Percentiles rank a stretch among this genome's conserved stretches.
Evolutionary conservation across 2,797 vertebrate species (phyloP).

Genomic region (Chelmon rostratus): DNA sequence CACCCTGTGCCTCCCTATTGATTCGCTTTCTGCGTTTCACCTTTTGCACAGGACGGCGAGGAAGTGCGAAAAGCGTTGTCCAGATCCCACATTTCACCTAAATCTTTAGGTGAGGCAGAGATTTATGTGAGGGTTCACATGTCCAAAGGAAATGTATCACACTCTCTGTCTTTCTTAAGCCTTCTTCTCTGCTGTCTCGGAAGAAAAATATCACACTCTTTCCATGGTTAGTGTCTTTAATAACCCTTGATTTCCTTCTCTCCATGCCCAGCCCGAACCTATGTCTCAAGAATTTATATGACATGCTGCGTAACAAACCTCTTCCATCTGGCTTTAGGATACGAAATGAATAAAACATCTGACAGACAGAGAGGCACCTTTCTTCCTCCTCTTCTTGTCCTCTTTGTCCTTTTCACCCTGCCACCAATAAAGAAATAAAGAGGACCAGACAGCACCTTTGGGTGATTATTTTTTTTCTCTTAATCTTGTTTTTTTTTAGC

Average conservation of each 20-base stretch:
- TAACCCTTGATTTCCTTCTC: constrained; percentile 41
- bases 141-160: constrained; percentile 31
- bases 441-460: constrained; percentile 22
- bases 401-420: constrained; percentile 51
- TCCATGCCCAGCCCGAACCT: constrained; percentile 31
- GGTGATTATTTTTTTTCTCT: no score
- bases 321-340: constrained; percentile 72
- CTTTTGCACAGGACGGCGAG: constrained; percentile 2
- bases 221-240: constrained; percentile 42
- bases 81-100: constrained; percentile 27
- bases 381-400: constrained; percentile 29
- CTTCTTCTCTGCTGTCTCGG: constrained; percentile 31
- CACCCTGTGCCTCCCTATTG: constrained; percentile 10
- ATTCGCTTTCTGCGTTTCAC: constrained; percentile 41
- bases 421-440: constrained; percentile 42
- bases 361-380: constrained; percentile 72
- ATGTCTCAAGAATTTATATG: constrained; percentile 64
- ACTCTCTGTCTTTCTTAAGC: constrained; percentile 12
- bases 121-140: constrained; percentile 25
- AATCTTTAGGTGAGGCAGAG: constrained; percentile 27
- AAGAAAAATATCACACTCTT: constrained; percentile 48
- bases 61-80: constrained; percentile 19
- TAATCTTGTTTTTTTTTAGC: no score
- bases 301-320: constrained; percentile 64
- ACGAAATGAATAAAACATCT: constrained; percentile 73